A percentile compares a stretch with the other conserved stretches of the same genome.
phyloP scores from a whole-genome alignment of 2,113 vertebrate genomes.

The Poecilia latipinna region DNA sequence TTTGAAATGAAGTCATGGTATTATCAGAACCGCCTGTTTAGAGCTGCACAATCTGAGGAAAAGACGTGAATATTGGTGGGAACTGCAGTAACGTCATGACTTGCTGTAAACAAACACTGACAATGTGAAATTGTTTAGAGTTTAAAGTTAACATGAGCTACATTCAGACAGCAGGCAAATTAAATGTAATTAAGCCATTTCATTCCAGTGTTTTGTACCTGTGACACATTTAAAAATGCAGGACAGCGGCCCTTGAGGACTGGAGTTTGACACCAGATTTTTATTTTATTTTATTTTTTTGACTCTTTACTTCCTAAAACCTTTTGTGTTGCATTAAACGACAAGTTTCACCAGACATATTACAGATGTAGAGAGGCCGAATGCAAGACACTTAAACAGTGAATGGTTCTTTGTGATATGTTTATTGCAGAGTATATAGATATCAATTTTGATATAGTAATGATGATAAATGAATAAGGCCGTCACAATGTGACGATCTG shows the following conservation, averaged over 20 bases:
- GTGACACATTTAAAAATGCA: too few relatives aligned
- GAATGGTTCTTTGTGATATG: background rate
- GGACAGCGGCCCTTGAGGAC: too few relatives aligned
- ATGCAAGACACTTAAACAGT: background rate
- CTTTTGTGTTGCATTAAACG: background rate
- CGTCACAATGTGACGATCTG: background rate
- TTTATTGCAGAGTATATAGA: background rate
- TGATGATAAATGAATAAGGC: background rate
- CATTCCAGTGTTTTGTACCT: too few relatives aligned
- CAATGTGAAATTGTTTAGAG: background rate
- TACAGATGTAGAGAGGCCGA: background rate
- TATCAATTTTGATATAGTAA: too few relatives aligned
- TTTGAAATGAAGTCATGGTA: background rate
- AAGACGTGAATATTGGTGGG: background rate
- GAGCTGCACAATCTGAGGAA: background rate
- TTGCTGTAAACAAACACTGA: background rate
- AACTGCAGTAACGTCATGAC: background rate
- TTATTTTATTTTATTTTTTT: too few relatives aligned
- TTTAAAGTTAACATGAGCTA: background rate
- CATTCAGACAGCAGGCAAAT: too few relatives aligned
- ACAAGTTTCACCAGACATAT: background rate
- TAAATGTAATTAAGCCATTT: too few relatives aligned
- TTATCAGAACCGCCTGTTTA: slow-evolving; percentile 4
- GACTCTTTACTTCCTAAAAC: background rate
- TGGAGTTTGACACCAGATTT: too few relatives aligned